Conservation (phyloP, 2,113 vertebrate genomes). For the Pristiophorus japonicus region DNA sequence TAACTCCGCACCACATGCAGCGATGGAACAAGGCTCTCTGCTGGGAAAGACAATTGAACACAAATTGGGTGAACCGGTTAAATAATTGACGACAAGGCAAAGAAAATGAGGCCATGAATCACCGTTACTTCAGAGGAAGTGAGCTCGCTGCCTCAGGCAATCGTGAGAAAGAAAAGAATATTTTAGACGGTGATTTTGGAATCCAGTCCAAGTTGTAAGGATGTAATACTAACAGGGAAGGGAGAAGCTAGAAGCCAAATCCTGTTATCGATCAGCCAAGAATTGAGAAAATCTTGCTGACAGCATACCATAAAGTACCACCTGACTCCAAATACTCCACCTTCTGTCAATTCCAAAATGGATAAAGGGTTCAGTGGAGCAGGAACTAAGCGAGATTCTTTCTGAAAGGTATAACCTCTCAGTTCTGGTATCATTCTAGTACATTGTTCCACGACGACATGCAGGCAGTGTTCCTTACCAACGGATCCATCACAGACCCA, state of each 20-base stretch:
- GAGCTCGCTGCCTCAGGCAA: background rate
- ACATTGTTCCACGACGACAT: too few relatives aligned
- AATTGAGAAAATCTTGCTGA: background rate
- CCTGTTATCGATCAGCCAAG: background rate
- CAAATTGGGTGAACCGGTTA: conserved; percentile 5
- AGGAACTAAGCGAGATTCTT: background rate
- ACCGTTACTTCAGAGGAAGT: background rate
- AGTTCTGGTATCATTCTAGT: too few relatives aligned
- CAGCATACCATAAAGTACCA: background rate
- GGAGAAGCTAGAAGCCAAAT: background rate
- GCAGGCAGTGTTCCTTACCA: too few relatives aligned
- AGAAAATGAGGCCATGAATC: background rate
- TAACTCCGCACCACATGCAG: background rate
- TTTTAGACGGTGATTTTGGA: too few relatives aligned
- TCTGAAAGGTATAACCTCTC: too few relatives aligned
- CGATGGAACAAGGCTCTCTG: background rate
- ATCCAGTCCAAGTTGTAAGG: background rate
- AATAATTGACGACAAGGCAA: background rate
- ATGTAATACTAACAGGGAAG: background rate
- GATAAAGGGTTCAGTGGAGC: background rate
- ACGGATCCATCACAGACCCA: too few relatives aligned
- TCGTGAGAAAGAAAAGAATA: background rate
- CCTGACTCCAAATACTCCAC: background rate
- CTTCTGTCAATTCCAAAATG: background rate
- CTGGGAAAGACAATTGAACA: background rate